Percentiles rank a stretch among this genome's conserved stretches.
Evolutionary conservation across 2,888 invertebrate genomes (phyloP).

Genomic region (Lithophane socia): DNA sequence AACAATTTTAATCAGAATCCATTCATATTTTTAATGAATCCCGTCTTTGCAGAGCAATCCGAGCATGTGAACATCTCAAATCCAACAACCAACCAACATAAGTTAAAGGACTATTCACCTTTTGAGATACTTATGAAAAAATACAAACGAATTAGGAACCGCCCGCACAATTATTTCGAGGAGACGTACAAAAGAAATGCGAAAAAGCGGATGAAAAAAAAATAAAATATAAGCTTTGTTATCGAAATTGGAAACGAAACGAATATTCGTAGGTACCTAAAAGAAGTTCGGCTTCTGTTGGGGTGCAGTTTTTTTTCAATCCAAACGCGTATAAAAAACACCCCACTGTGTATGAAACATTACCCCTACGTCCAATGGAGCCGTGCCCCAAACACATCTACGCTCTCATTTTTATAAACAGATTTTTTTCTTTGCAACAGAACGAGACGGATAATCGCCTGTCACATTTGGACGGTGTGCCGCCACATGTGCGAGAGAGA

Average conservation of each 20-base stretch:
- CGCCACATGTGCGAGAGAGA: constrained; percentile 76
- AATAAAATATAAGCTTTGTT: constrained; percentile 88
- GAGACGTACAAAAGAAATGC: constrained; percentile 77
- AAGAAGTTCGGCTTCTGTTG: constrained; percentile 81
- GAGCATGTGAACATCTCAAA: constrained; percentile 78
- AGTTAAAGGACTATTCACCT: constrained; percentile 71
- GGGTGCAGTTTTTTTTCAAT: constrained; percentile 87
- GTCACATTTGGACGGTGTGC: constrained; percentile 63
- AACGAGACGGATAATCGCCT: constrained; percentile 74
- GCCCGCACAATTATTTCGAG: constrained; percentile 84
- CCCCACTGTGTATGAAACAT: constrained; percentile 88
- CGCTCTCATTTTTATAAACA: constrained; percentile 88
- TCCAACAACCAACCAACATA: constrained; percentile 66
- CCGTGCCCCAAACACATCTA: constrained; percentile 83
- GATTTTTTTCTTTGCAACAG: constrained; percentile 87
- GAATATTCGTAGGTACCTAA: constrained; percentile 86
- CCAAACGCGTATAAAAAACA: constrained; percentile 84
- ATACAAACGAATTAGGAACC: constrained; percentile 79
- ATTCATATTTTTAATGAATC: constrained; percentile 74
- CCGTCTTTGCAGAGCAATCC: constrained; percentile 70
- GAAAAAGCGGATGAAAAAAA: constrained; percentile 74
- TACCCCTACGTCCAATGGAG: constrained; percentile 87
- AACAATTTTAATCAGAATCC: constrained; percentile 71
- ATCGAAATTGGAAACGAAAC: constrained; percentile 89
- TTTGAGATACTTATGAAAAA: constrained; percentile 76